A percentile compares a stretch with the other conserved stretches of the same genome.
Evolutionary conservation across 2,113 vertebrate species (phyloP).

Genomic region (Hirundichthys speculiger): DNA sequence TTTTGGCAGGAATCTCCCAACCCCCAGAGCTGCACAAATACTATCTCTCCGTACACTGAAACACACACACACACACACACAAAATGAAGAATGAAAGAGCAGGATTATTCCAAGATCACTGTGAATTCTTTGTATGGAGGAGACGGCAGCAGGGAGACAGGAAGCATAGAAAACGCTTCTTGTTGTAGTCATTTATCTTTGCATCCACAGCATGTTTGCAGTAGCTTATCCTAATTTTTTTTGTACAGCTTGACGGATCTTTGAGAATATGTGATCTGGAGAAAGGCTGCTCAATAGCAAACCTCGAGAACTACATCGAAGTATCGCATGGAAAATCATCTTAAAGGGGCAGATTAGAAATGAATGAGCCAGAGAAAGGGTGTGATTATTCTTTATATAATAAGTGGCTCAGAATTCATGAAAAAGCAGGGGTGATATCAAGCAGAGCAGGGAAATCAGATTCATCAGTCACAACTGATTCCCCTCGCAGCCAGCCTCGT

Average conservation of each 20-base stretch:
- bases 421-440: not conserved
- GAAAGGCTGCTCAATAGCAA: not conserved
- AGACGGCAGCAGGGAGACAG: conserved; percentile 51
- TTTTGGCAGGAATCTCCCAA: conserved; percentile 60
- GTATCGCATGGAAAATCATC: not conserved
- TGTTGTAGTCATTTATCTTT: conserved; percentile 48
- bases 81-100: conserved; percentile 57
- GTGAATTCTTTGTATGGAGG: conserved; percentile 65
- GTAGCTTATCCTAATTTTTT: conserved; percentile 12
- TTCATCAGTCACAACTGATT: conserved; percentile 30
- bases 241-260: conserved; percentile 3
- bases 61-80: not conserved
- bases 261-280: conserved; percentile 11
- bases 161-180: conserved; percentile 62
- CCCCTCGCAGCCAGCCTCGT: not conserved
- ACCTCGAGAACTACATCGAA: not conserved
- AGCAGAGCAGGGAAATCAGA: conserved; percentile 19
- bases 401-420: not conserved
- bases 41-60: conserved; percentile 9
- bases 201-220: conserved; percentile 14
- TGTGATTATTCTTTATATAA: not conserved
- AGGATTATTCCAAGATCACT: conserved; percentile 73
- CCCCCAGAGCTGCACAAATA: conserved; percentile 21
- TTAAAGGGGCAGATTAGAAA: not conserved
- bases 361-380: not conserved